These are phyloP conservation scores for Lasioglossum malachurum DNA, from an alignment of 2,888 invertebrate species.

Conservation along the genomic window DNA sequence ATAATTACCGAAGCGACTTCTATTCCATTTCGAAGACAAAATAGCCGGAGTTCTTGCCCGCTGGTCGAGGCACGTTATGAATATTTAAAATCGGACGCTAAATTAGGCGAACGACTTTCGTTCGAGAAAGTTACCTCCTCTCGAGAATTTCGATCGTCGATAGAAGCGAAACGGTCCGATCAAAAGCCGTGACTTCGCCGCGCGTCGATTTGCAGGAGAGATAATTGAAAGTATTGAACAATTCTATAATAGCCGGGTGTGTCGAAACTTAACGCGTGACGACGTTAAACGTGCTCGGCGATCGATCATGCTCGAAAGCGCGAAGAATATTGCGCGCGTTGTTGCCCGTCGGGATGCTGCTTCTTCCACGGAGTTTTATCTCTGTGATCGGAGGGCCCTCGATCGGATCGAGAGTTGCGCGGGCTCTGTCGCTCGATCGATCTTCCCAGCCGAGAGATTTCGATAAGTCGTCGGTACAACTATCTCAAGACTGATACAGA, in stretches of 20 bases:
- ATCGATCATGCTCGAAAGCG: conserved; percentile 61
- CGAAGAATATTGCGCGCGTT: conserved; percentile 36
- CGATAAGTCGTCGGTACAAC: conserved; percentile 63
- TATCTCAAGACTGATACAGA: conserved; percentile 50
- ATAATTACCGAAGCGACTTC: neutral
- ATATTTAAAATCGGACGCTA: neutral
- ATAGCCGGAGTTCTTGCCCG: neutral
- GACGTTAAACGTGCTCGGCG: conserved; percentile 43
- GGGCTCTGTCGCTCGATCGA: conserved; percentile 45
- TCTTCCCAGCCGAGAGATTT: conserved; percentile 61
- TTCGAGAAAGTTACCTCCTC: neutral
- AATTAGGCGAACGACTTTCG: conserved; percentile 8
- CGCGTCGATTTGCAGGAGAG: neutral
- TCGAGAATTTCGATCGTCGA: neutral
- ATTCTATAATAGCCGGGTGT: conserved; percentile 7
- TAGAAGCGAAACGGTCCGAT: neutral
- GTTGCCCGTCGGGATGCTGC: conserved; percentile 26
- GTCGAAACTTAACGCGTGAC: conserved; percentile 33
- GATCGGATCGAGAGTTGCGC: conserved; percentile 46
- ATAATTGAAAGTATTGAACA: conserved; percentile 20
- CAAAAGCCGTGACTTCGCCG: neutral
- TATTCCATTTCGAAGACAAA: neutral
- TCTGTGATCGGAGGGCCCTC: conserved; percentile 49
- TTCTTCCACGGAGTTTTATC: conserved; percentile 56
- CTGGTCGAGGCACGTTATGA: neutral